Evolutionary conservation across 2,113 vertebrate genomes (phyloP).

Genomic region (Marmota monax): DNA sequence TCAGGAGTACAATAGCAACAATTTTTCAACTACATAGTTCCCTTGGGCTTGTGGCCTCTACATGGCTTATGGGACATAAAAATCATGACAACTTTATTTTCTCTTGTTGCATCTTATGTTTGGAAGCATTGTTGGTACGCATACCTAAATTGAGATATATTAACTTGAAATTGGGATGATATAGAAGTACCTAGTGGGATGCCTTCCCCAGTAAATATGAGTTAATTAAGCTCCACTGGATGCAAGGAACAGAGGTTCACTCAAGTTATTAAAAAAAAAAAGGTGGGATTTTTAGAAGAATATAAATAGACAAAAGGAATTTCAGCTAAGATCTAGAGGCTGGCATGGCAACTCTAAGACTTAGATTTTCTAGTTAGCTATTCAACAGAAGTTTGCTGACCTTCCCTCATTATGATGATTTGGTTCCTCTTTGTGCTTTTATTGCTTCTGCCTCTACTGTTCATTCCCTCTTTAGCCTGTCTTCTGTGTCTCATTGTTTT

Average conservation of each 20-base stretch:
- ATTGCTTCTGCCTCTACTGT: neutral
- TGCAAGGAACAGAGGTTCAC: neutral
- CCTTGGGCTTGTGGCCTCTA: neutral
- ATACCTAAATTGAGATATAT: neutral
- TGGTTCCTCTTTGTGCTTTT: neutral
- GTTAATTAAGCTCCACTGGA: neutral
- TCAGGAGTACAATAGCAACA: neutral
- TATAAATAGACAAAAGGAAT: neutral
- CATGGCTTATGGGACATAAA: conserved; percentile 6
- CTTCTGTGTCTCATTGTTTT: neutral
- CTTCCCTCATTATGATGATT: neutral
- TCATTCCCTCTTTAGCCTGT: neutral
- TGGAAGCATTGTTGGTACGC: neutral
- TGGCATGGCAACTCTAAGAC: neutral
- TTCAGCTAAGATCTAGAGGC: neutral
- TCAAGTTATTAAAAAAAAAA: neutral
- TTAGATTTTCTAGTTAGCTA: neutral
- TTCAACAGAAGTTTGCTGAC: neutral
- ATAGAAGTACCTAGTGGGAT: neutral
- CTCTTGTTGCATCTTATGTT: neutral
- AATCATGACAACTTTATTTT: neutral
- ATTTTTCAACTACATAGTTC: neutral
- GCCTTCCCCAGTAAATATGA: neutral
- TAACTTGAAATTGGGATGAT: conserved; percentile 15
- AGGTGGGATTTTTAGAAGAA: neutral